Evolutionary conservation across 2,797 vertebrate species (phyloP), one percentile per base, ranked within the genome.

Genomic region (Schizothorax lantsangensis): DNA sequence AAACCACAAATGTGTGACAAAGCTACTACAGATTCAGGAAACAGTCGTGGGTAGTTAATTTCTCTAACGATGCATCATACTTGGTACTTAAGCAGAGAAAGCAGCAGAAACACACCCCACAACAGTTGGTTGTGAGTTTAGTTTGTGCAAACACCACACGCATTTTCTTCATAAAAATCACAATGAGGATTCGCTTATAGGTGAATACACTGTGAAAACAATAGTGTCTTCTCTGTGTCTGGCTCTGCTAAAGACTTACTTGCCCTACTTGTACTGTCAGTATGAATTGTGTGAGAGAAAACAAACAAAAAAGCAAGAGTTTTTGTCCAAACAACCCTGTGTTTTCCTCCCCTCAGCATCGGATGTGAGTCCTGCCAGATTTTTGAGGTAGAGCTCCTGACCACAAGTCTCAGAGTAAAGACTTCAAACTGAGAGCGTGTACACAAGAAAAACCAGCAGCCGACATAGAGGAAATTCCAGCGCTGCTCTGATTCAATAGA

Each of bases 401-500:
- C 90, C 91, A 86, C 90, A 89, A 30, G 88, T 83, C 85, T 91
- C 81, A 85, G 47, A 86, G 87, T 90, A 49, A 84, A 86, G 66
- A 84, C 78, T 71, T 86, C 86, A 88, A 89, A 77, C 90, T 85
- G 82, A 84, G 68, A 87, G 84, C 43, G 83, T 79, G 74, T 40
- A 59, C 43, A 79, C 81, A 57, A 73, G 80, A 85, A 71, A 83
- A 87, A 64, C 79, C 36, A 84, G 45, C 72, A 86, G 85, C 66
- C 36, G 86, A 62, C 85, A 78, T 43, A 79, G 83, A 90, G 91
- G 90, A 93, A 92, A 91, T 92, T 87, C 89, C 89, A 89, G 83
- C 77, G 78, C 84, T 83, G 84, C 83, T 90, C 52, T 90, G 88
- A 87, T 90, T 92, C 90, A 91, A 89, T 90, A 88, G 87, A 88